These are phyloP conservation scores for Drosophila longiperda DNA, from an alignment of 2,888 invertebrate genomes.

Conservation along the genomic window DNA sequence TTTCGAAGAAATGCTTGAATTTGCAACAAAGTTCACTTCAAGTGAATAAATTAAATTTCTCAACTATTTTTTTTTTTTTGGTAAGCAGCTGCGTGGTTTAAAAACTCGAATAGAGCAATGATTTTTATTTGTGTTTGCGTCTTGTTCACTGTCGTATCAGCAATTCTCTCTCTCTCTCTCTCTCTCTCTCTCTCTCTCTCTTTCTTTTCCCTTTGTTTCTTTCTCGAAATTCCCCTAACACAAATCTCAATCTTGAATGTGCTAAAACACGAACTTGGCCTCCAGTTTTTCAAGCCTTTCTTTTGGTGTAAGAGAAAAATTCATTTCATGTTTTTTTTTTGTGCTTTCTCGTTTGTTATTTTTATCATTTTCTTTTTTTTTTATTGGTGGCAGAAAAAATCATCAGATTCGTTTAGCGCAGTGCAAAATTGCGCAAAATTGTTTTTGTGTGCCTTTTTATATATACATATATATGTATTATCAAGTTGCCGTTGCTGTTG, in stretches of 20 bases:
- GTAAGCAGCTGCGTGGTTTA: neutral
- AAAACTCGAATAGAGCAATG: constrained; percentile 9
- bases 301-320: constrained; percentile 28
- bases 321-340: constrained; percentile 21
- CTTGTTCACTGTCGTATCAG: constrained; percentile 5
- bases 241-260: constrained; percentile 38
- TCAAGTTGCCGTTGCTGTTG: constrained; percentile 49
- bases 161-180: neutral
- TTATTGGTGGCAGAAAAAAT: constrained; percentile 40
- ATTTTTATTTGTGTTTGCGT: constrained; percentile 4
- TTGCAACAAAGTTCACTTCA: neutral
- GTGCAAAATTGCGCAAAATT: constrained; percentile 71
- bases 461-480: constrained; percentile 43
- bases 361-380: neutral
- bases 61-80: neutral
- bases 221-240: neutral
- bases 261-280: constrained; percentile 18
- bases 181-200: neutral
- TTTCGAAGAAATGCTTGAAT: neutral
- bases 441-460: constrained; percentile 42
- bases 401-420: constrained; percentile 74
- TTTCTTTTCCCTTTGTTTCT: neutral
- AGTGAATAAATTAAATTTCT: neutral
- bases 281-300: constrained; percentile 19
- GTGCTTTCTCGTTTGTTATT: constrained; percentile 8